Percentiles rank a stretch among this genome's conserved stretches.
Conservation (phyloP, 2,888 invertebrate genomes). For the Arrhopalites spinosus region DNA sequence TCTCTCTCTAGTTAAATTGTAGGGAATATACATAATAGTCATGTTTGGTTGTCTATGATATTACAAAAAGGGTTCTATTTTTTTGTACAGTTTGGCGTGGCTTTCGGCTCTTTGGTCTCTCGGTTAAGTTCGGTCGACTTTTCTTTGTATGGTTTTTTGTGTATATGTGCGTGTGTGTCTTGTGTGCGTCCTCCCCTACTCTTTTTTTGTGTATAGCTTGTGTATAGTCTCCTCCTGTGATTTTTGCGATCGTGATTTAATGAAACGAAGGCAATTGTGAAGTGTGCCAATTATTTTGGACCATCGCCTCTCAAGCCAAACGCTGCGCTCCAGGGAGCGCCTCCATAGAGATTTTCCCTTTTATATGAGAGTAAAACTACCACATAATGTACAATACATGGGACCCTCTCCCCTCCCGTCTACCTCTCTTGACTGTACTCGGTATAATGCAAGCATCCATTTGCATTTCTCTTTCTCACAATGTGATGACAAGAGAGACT, state of each 20-base stretch:
- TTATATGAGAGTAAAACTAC: background rate
- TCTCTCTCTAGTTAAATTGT: too few species aligned
- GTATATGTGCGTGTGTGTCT: background rate
- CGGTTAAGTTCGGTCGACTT: constrained; percentile 1
- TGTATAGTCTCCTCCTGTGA: constrained; percentile 43
- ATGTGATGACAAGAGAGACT: too few species aligned
- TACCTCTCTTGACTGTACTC: too few species aligned
- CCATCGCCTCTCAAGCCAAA: constrained; percentile 43
- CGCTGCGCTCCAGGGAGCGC: constrained; percentile 37
- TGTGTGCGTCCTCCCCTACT: background rate
- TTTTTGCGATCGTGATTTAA: constrained; percentile 56
- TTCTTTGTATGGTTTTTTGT: background rate
- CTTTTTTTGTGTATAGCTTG: background rate
- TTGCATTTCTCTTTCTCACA: background rate
- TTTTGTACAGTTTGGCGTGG: background rate
- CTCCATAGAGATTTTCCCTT: background rate
- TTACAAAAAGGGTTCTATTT: too few species aligned
- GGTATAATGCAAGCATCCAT: background rate
- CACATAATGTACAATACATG: too few species aligned
- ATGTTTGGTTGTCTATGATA: too few species aligned
- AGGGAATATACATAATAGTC: too few species aligned
- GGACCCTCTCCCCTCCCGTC: too few species aligned
- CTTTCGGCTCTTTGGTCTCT: background rate
- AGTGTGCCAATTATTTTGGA: constrained; percentile 56
- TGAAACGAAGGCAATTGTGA: constrained; percentile 24